Evolutionary conservation across 37 sponge, comb jelly and placozoan species (phyloP).

Genomic region (Spongilla lacustris): DNA sequence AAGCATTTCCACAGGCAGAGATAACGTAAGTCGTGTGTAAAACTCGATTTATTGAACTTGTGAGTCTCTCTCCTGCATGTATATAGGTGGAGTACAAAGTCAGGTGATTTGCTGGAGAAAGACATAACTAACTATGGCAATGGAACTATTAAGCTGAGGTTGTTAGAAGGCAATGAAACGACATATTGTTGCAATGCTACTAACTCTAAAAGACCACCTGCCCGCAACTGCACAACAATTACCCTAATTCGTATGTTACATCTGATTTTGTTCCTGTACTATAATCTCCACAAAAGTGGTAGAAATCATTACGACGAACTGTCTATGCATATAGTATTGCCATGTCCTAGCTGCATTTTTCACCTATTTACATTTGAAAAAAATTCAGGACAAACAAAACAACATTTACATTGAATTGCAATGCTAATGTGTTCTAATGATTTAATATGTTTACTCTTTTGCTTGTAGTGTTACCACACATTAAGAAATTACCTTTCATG

Average conservation of each 20-base stretch:
- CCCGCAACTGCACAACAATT: not conserved
- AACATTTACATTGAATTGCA: no score
- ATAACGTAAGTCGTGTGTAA: conserved; percentile 24
- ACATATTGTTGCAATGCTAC: not conserved
- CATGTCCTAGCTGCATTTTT: no score
- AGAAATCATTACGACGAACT: no score
- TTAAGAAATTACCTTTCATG: not conserved
- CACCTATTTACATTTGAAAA: no score
- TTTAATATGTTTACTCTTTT: no score
- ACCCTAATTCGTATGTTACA: not conserved
- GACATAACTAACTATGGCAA: not conserved
- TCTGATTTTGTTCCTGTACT: no score
- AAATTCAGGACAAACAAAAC: no score
- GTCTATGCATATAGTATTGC: no score
- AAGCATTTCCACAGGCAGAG: conserved; percentile 2
- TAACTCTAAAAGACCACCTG: not conserved
- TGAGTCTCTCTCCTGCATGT: not conserved
- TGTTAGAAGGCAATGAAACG: not conserved
- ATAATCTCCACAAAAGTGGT: no score
- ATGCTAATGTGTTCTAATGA: no score
- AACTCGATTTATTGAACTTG: no score
- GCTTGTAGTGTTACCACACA: not conserved
- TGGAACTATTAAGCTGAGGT: not conserved
- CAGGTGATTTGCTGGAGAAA: not conserved
- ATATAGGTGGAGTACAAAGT: not conserved